phyloP scores from a whole-genome alignment of 2,888 invertebrate species.

The Hymenopus coronatus region DNA sequence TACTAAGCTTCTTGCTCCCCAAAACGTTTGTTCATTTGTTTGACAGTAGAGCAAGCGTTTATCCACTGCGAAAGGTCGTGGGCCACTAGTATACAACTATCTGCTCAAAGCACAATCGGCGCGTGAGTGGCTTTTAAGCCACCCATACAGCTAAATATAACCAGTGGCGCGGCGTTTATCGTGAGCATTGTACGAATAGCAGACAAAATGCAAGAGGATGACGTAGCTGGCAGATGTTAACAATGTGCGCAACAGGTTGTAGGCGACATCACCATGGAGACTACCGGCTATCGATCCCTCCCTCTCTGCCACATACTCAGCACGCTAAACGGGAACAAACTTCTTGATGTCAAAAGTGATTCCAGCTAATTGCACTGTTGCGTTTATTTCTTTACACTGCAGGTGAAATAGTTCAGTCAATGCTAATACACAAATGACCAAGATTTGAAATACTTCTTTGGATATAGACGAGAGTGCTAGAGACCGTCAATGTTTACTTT shows the following conservation, averaged over 20 bases:
- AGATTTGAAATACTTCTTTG: too few species aligned
- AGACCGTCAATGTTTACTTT: too few species aligned
- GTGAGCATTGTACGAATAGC: background rate
- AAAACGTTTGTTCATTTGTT: too few species aligned
- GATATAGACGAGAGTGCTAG: too few species aligned
- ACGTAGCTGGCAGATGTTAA: background rate
- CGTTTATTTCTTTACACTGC: background rate
- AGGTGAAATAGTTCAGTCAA: too few species aligned
- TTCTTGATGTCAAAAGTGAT: background rate
- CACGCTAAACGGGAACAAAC: background rate
- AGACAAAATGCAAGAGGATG: background rate
- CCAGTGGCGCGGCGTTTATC: background rate
- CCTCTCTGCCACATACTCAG: background rate
- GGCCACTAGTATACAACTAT: background rate
- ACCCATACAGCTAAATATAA: background rate
- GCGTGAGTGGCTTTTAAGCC: background rate
- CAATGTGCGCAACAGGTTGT: background rate
- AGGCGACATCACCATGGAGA: background rate
- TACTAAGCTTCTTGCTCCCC: too few species aligned
- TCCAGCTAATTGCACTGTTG: background rate
- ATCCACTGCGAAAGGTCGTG: background rate
- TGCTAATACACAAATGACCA: too few species aligned
- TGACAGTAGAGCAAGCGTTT: too few species aligned
- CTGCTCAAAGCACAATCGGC: background rate
- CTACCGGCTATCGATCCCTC: background rate